phyloP scores from a whole-genome alignment of 2,113 vertebrate genomes.

The Saimiri boliviensis region DNA sequence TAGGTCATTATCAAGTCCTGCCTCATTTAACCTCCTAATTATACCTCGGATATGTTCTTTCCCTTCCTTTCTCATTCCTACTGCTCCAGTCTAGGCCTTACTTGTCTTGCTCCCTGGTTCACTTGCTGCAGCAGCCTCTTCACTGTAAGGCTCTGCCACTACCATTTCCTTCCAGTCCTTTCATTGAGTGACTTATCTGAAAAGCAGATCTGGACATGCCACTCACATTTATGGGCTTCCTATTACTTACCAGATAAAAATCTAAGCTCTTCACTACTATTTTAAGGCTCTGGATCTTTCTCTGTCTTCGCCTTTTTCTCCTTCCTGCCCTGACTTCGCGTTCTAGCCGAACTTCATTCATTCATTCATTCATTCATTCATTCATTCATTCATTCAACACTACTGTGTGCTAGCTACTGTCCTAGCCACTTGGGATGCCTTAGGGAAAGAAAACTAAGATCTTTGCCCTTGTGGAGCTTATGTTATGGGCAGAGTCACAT shows the following conservation, averaged over 20 bases:
- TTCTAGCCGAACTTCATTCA: slow-evolving; percentile 25
- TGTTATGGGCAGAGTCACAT: neutral
- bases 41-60: neutral
- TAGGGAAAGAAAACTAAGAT: neutral
- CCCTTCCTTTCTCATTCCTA: neutral
- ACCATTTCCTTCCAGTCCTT: slow-evolving; percentile 34
- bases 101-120: neutral
- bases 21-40: neutral
- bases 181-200: slow-evolving; percentile 58
- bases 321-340: slow-evolving; percentile 47
- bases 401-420: neutral
- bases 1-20: neutral
- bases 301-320: neutral
- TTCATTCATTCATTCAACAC: neutral
- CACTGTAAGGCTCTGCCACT: neutral
- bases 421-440: neutral
- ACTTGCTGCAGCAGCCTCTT: neutral
- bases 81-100: neutral
- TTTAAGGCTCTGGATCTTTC: slow-evolving; percentile 15
- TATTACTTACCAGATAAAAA: slow-evolving; percentile 69
- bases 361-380: neutral
- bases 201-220: slow-evolving; percentile 60
- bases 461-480: neutral
- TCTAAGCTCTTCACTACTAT: slow-evolving; percentile 47
- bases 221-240: slow-evolving; percentile 61